Percentiles rank a stretch among this genome's conserved stretches.
Conservation (phyloP, 2,113 vertebrate genomes). For the Muntiacus muntjak region DNA sequence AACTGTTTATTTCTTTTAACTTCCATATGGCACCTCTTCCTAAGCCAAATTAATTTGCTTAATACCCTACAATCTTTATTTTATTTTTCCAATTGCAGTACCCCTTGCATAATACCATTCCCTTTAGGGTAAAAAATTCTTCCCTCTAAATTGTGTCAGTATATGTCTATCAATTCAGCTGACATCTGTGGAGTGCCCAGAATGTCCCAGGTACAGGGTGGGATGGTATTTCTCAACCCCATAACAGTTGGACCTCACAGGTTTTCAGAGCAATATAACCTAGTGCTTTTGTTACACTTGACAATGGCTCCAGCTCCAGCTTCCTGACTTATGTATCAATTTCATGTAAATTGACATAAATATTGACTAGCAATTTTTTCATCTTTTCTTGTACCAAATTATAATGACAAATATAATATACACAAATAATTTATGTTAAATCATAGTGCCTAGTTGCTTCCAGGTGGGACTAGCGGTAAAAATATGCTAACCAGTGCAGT, state of each 20-base stretch:
- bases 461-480: background rate
- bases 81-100: background rate
- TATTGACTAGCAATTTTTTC: background rate
- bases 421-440: background rate
- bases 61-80: background rate
- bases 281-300: background rate
- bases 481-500: background rate
- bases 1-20: background rate
- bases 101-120: background rate
- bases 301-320: background rate
- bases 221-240: background rate
- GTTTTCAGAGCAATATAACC: background rate
- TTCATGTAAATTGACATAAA: background rate
- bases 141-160: background rate
- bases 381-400: background rate
- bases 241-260: background rate
- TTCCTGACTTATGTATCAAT: background rate
- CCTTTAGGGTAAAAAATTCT: background rate
- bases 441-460: background rate
- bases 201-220: background rate
- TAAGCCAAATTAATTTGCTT: background rate
- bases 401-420: background rate
- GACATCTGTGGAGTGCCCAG: background rate
- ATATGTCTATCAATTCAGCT: background rate
- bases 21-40: background rate